Evolutionary conservation across 2,797 vertebrate genomes (phyloP).

Genomic region (Philypnodon macrostomus): DNA sequence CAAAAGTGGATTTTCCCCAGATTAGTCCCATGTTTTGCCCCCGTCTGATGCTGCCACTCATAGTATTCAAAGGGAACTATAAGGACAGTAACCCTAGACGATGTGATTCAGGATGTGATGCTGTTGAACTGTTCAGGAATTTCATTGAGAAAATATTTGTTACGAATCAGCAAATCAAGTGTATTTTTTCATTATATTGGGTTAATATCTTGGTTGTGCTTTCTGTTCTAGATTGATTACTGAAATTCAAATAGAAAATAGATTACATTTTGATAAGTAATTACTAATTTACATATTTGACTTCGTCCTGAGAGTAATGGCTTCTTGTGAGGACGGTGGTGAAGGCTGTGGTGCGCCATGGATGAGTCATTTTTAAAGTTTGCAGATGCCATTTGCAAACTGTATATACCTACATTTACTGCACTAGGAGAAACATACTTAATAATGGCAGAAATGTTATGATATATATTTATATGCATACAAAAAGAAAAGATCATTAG

Average conservation of each 20-base stretch:
- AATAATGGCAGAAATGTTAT: too few relatives aligned
- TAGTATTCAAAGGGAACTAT: background rate
- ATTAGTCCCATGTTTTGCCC: conserved; percentile 2
- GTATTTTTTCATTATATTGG: too few relatives aligned
- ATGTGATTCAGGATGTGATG: too few relatives aligned
- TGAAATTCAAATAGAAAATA: too few relatives aligned
- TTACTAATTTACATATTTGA: conserved; percentile 1
- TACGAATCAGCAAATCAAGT: too few relatives aligned
- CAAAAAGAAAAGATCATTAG: too few relatives aligned
- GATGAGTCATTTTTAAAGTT: conserved; percentile 10
- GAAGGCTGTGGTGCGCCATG: conserved; percentile 2
- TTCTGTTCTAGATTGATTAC: too few relatives aligned
- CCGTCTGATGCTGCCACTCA: conserved; percentile 14
- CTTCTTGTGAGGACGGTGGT: background rate
- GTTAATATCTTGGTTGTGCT: too few relatives aligned
- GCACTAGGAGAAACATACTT: background rate
- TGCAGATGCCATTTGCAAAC: conserved; percentile 11
- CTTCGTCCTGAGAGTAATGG: background rate
- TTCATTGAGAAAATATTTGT: background rate
- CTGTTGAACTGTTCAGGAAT: conserved; percentile 12
- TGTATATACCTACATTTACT: conserved; percentile 1
- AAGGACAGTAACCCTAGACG: background rate
- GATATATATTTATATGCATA: too few relatives aligned
- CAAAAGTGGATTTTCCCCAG: conserved; percentile 4
- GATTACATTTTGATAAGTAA: too few relatives aligned